These are phyloP conservation scores for Matsumyia berberina DNA, from an alignment of 2,888 invertebrate genomes.

Conservation along the genomic window DNA sequence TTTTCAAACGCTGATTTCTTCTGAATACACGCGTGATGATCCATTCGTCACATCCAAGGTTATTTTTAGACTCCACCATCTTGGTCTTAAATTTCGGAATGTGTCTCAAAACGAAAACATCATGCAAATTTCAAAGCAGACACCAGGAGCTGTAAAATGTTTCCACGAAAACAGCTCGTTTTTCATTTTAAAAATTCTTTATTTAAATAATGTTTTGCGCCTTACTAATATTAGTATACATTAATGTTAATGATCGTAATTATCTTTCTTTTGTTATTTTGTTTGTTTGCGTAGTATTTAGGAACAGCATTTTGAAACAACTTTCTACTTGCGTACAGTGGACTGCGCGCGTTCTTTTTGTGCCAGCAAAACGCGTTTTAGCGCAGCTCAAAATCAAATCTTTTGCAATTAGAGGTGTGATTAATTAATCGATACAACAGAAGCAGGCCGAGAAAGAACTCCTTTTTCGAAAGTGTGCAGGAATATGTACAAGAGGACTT, in stretches of 20 bases:
- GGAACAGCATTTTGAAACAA: slow-evolving; percentile 35
- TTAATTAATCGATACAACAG: too few relatives aligned
- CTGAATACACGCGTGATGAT: too few relatives aligned
- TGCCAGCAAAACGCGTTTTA: slow-evolving; percentile 37
- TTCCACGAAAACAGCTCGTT: slow-evolving; percentile 16
- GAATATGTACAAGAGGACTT: slow-evolving; percentile 68
- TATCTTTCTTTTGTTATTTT: slow-evolving; percentile 25
- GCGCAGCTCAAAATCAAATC: slow-evolving; percentile 53
- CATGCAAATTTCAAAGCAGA: neutral
- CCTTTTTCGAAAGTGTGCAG: slow-evolving; percentile 49
- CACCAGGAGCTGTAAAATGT: too few relatives aligned
- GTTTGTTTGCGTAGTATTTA: slow-evolving; percentile 16
- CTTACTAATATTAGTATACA: slow-evolving; percentile 65
- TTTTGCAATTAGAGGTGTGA: too few relatives aligned
- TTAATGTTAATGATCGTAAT: slow-evolving; percentile 53
- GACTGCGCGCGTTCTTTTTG: neutral
- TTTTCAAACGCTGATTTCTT: too few relatives aligned
- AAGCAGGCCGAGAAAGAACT: slow-evolving; percentile 36
- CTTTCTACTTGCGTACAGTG: slow-evolving; percentile 25
- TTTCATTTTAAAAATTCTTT: slow-evolving; percentile 56
- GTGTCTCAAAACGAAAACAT: neutral
- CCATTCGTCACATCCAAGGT: too few relatives aligned
- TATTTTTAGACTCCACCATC: neutral
- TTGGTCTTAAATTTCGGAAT: neutral
- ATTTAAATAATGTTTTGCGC: slow-evolving; percentile 69